Base-by-base conservation (phyloP, 2,888 invertebrate species). In the Smittia aterrima region DNA sequence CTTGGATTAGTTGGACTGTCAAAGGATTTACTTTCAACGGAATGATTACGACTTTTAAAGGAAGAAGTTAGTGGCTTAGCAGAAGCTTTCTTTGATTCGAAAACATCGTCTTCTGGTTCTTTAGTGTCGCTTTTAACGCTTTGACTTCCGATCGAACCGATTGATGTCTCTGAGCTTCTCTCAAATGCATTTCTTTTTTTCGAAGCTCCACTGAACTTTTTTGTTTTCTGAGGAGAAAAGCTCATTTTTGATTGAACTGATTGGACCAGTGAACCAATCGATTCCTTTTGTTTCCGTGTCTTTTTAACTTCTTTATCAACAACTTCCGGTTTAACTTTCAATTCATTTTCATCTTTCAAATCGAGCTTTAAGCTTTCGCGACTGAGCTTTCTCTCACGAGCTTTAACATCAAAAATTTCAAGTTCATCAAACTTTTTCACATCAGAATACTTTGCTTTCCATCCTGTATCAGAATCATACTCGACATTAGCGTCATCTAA, bases 391-490 rank as follows among this genome's bases (percentile, higher is more conserved):
- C 47, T 38, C 47, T 66, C 40, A 32, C 58, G 70, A n/a, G n/a
- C n/a, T n/a, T n/a, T n/a, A n/a, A n/a, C n/a, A n/a, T n/a, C n/a
- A n/a, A n/a, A n/a, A n/a, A n/a, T n/a, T n/a, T n/a, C n/a, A n/a
- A n/a, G n/a, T n/a, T n/a, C n/a, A n/a, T n/a, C 25, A 68, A 16
- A 40, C 13, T 64, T 73, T 41, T 73, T 47, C 27, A 67, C 41
- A 22, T 70, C 76, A 32, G 75, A 76, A n/a, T n/a, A n/a, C 40
- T 82, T 82, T 11, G 83, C 79, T 1, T 82, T 81, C 84, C 84
- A 83, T 1, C 84, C 84, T 24, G 81, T 82, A 77, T 84, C 84
- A 3, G 84, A 83, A 78, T 84, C 84, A 53, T 84, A 84, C 53
- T 82, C 82, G 54, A 84, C 83, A 74, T 83, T 83, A 24, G 3